Conservation (phyloP, 2,888 invertebrate genomes). For the Oscheius sp. region DNA sequence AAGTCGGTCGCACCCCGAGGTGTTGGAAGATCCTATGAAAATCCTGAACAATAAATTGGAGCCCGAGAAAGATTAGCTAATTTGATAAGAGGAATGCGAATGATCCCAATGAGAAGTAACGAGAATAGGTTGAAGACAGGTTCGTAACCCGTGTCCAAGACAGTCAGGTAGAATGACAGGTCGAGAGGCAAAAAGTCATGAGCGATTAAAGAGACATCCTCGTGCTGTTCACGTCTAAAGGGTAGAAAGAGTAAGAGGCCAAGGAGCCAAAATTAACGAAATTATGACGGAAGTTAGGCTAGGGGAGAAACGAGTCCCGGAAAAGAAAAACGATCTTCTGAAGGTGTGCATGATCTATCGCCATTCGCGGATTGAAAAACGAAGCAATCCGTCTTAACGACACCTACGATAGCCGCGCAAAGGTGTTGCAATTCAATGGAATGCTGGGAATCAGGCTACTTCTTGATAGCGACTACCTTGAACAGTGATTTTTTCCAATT, state of each 20-base stretch:
- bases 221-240: no score
- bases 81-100: no score
- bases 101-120: no score
- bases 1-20: constrained; percentile 27
- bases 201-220: no score
- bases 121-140: no score
- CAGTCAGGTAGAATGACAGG: no score
- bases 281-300: background rate
- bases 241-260: no score
- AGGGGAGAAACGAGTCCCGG: constrained; percentile 5
- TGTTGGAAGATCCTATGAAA: constrained; percentile 4
- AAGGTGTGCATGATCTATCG: background rate
- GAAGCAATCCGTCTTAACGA: constrained; percentile 14
- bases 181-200: no score
- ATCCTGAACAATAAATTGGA: constrained; percentile 1
- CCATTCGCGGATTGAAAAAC: constrained; percentile 12
- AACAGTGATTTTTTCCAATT: no score
- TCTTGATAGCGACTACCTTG: no score
- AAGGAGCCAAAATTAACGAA: background rate
- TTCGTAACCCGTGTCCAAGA: no score
- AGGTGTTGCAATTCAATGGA: constrained; percentile 12
- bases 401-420: constrained; percentile 13
- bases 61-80: background rate
- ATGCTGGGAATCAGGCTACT: background rate
- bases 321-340: background rate